These are phyloP conservation scores for Antechinus stuartii DNA, from an alignment of 2,113 vertebrate genomes.

Conservation along the genomic window DNA sequence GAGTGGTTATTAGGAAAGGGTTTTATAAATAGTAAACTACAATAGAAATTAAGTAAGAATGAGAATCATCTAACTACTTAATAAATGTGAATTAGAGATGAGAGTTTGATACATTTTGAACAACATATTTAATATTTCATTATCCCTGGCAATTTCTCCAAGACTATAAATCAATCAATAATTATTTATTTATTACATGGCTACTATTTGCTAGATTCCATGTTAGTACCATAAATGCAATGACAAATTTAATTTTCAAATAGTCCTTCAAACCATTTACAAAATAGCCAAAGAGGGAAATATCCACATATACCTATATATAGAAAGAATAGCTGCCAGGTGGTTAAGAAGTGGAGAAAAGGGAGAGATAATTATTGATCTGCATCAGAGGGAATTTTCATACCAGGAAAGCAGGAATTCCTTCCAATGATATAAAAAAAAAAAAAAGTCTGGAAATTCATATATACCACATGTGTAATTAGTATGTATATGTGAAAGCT, in stretches of 20 bases:
- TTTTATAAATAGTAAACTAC: background rate
- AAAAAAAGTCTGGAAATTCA: no score
- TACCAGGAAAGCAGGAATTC: no score
- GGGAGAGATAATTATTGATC: no score
- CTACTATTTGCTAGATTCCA: background rate
- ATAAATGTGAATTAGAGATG: background rate
- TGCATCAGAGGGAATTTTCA: no score
- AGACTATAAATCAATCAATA: background rate
- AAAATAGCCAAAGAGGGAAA: no score
- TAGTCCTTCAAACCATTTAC: background rate
- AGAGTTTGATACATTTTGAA: background rate
- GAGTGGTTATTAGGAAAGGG: background rate
- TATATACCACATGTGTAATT: background rate
- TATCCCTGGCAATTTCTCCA: background rate
- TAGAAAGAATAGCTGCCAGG: no score
- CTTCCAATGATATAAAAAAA: no score
- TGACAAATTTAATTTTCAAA: background rate
- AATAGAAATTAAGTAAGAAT: background rate
- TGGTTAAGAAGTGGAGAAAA: no score
- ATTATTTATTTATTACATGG: background rate
- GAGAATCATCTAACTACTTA: background rate
- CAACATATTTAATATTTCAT: background rate
- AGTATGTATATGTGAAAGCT: background rate
- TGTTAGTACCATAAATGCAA: background rate
- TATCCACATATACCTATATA: no score